phyloP scores from a whole-genome alignment of 2,113 vertebrate genomes.

The Mus pahari region DNA sequence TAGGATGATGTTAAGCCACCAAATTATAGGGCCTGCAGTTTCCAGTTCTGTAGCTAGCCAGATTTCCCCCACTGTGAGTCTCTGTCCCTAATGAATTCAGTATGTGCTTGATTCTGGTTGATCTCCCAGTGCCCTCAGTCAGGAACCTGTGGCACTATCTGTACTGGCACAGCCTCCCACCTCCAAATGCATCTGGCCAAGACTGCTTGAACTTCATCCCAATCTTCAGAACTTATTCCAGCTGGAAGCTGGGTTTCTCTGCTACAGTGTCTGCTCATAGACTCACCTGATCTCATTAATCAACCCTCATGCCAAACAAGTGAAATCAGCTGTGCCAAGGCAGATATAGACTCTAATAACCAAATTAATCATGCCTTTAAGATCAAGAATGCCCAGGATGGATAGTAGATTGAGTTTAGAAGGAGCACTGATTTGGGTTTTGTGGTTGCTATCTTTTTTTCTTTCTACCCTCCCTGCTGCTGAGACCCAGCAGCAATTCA shows the following conservation, averaged over 20 bases:
- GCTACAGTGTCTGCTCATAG: neutral
- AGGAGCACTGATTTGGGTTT: neutral
- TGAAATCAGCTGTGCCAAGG: neutral
- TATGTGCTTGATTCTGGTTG: neutral
- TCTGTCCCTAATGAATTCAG: conserved; percentile 18
- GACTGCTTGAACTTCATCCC: neutral
- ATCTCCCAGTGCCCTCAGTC: neutral
- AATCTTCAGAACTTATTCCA: neutral
- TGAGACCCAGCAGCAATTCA: neutral
- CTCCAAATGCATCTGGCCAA: neutral
- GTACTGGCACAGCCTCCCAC: neutral
- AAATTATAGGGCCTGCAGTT: conserved; percentile 11
- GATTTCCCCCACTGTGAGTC: neutral
- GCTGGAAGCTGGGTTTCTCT: neutral
- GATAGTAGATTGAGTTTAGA: neutral
- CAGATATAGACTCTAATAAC: neutral
- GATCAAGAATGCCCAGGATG: neutral
- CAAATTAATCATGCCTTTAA: neutral
- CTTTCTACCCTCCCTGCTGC: neutral
- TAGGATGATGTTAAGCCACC: conserved; percentile 60
- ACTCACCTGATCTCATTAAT: neutral
- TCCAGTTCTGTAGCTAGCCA: conserved; percentile 11
- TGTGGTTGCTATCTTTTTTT: conserved; percentile 24
- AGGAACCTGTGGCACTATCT: neutral
- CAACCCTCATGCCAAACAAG: neutral